These are phyloP conservation scores for Spisula subtruncata DNA, from an alignment of 2,888 invertebrate genomes.

Conservation along the genomic window DNA sequence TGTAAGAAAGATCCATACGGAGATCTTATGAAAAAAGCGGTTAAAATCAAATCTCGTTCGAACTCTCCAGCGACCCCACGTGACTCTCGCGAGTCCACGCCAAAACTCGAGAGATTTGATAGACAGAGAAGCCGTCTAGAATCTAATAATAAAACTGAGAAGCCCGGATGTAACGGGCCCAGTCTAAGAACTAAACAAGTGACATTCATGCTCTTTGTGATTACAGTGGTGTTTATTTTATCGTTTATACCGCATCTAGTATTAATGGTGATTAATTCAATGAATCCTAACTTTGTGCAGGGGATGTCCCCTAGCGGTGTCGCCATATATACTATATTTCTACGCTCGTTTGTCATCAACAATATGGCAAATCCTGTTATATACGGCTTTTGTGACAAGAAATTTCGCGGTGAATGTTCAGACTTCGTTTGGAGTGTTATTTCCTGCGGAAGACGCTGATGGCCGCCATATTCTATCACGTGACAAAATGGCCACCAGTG, in stretches of 20 bases:
- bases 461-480: neutral
- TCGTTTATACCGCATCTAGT: slow-evolving; percentile 77
- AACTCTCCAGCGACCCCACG: slow-evolving; percentile 48
- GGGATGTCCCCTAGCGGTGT: slow-evolving; percentile 60
- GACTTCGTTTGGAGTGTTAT: slow-evolving; percentile 55
- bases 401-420: slow-evolving; percentile 75
- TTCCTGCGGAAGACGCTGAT: slow-evolving; percentile 51
- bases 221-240: slow-evolving; percentile 77
- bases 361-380: slow-evolving; percentile 79
- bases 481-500: neutral
- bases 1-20: slow-evolving; percentile 64
- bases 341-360: slow-evolving; percentile 79
- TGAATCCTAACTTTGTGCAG: slow-evolving; percentile 64
- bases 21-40: slow-evolving; percentile 59
- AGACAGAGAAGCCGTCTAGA: slow-evolving; percentile 41
- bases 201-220: slow-evolving; percentile 76
- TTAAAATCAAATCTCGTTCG: slow-evolving; percentile 59
- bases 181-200: slow-evolving; percentile 74
- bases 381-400: slow-evolving; percentile 79
- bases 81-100: slow-evolving; percentile 43
- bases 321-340: slow-evolving; percentile 72
- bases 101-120: slow-evolving; percentile 29
- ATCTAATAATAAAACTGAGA: slow-evolving; percentile 49
- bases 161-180: slow-evolving; percentile 54
- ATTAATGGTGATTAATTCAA: slow-evolving; percentile 68